A percentile compares a stretch with the other conserved stretches of the same genome.
Conservation (phyloP, 2,888 invertebrate genomes). For the Plebejus anna region DNA sequence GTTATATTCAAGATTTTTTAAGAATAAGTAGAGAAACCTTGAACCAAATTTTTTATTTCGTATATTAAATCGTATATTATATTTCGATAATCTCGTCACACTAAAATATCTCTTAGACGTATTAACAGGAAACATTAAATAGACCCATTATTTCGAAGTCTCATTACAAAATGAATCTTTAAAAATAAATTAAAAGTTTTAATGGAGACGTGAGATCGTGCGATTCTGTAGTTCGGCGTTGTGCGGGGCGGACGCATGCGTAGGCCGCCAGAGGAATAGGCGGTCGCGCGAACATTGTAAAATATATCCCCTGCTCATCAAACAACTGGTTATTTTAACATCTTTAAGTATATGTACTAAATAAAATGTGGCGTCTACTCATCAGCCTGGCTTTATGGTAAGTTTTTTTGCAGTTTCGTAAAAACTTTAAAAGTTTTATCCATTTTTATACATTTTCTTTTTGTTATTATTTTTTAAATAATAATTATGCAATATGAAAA, state of each 20-base stretch:
- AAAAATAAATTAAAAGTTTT: slow-evolving; percentile 36
- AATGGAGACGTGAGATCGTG: slow-evolving; percentile 28
- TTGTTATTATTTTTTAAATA: neutral
- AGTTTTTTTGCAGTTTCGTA: slow-evolving; percentile 29
- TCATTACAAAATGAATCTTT: neutral
- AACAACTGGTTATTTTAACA: slow-evolving; percentile 10
- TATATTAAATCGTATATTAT: neutral
- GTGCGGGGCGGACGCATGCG: slow-evolving; percentile 42
- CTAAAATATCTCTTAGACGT: no score
- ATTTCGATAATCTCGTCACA: no score
- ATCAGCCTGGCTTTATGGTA: slow-evolving; percentile 33
- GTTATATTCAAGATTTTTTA: no score
- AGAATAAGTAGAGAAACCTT: no score
- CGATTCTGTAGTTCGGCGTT: slow-evolving; percentile 39
- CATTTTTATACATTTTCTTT: neutral
- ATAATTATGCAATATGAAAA: neutral
- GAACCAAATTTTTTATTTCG: no score
- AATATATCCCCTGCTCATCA: slow-evolving; percentile 34
- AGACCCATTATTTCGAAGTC: neutral
- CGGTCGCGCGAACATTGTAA: slow-evolving; percentile 42
- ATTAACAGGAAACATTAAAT: no score
- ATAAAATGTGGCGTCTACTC: slow-evolving; percentile 23
- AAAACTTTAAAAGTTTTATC: slow-evolving; percentile 14
- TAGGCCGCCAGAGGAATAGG: slow-evolving; percentile 42
- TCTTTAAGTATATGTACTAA: neutral